phyloP scores from a whole-genome alignment of 2,113 vertebrate genomes.

The Manacus vitellinus region DNA sequence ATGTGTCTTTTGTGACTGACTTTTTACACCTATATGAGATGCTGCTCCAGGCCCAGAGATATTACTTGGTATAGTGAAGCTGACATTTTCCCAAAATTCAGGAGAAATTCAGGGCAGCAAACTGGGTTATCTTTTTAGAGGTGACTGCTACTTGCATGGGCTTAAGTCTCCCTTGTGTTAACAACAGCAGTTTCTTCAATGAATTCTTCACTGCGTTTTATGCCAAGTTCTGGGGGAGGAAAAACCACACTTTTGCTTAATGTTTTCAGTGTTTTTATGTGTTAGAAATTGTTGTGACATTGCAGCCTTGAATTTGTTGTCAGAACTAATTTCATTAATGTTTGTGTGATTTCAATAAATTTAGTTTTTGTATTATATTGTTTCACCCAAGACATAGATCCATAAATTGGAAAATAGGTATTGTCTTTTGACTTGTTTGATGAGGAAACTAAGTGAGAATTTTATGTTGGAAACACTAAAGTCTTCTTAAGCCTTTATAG shows the following conservation, averaged over 20 bases:
- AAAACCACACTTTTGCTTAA: neutral
- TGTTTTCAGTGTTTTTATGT: neutral
- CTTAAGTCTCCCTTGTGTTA: neutral
- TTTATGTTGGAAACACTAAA: neutral
- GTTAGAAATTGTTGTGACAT: neutral
- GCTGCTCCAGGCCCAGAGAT: neutral
- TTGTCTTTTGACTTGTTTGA: neutral
- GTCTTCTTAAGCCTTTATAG: neutral
- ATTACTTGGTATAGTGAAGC: neutral
- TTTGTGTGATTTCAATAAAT: neutral
- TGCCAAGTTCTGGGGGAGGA: neutral
- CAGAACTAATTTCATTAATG: neutral
- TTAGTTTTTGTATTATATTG: neutral
- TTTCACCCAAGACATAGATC: neutral
- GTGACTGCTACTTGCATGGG: neutral
- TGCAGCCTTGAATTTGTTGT: neutral
- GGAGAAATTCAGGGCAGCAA: neutral
- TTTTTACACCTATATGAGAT: neutral
- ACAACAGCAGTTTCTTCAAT: neutral
- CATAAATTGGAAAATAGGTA: neutral
- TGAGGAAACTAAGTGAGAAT: conserved; percentile 46
- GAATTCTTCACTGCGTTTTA: neutral
- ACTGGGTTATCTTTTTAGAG: neutral
- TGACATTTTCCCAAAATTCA: neutral
- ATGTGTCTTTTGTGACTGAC: neutral